Base-by-base conservation (phyloP, 2,113 vertebrate genomes). In the Anthoscopus minutus region DNA sequence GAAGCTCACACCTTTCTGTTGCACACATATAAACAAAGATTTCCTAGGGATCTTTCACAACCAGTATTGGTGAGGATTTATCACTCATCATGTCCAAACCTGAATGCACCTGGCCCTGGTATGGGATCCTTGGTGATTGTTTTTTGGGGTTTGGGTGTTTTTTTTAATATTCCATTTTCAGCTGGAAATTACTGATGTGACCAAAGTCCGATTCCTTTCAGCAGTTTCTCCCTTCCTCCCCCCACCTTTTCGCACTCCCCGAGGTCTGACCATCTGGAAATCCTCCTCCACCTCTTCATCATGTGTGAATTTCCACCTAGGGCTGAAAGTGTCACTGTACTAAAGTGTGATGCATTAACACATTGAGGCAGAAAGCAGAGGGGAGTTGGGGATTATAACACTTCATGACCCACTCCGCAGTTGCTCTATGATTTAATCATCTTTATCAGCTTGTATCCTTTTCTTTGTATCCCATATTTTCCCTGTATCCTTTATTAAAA, bases 171-270 rank as follows among this genome's bases (percentile, higher is more conserved):
- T 96, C 72, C 48, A 76, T 96, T 96, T 97, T 97, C 96, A 97
- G 82, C 96, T 97, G 96, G 95, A 97, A 96, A 94, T 97, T 97
- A 96, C 92, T 97, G 95, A 97, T 96, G 93, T 97, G 96, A 96
- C 96, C 96, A 86, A 95, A 95, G 94, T 95, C 92, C 93, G 94
- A 96, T 96, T 87, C 80, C 70, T 62, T 89, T 88, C 83, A 90
- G 91, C 81, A 88, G 64, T 70, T 96, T 74, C 74, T 78, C 45
- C 88, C 74, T 72, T 94, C 92, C 93, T 72, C 85, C 76, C 66
- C 88, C 92, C 66, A 96, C 94, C 96, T 96, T 95, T 96, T 88
- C 93, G 51, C 89, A 82, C 84, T 96, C 95, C 91, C 87, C 58
- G 85, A 92, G 94, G 89, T 81, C 65, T 86, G 77, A 86, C 93